phyloP scores from a whole-genome alignment of 2,113 vertebrate genomes.

The Martes martes region DNA sequence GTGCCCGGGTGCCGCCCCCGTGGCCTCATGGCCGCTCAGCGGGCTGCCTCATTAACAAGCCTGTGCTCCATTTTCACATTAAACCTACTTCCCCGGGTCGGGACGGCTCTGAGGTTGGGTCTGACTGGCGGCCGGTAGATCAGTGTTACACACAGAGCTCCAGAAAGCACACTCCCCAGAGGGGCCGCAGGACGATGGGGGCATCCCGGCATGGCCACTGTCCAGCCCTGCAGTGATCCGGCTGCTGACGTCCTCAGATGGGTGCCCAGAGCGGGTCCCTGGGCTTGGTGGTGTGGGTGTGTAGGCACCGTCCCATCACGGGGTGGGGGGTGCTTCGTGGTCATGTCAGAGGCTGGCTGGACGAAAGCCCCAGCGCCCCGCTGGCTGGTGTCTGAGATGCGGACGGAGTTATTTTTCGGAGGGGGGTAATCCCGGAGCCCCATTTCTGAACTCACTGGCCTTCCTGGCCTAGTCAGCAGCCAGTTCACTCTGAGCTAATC shows the following conservation, averaged over 20 bases:
- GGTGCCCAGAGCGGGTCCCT: neutral
- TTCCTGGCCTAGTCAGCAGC: neutral
- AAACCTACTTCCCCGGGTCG: neutral
- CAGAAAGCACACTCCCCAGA: neutral
- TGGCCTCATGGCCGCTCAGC: neutral
- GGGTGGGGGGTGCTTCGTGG: fast-evolving
- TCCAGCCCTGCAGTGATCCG: neutral
- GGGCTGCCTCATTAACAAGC: neutral
- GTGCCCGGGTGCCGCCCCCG: neutral
- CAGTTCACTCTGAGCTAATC: neutral
- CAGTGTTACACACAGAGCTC: too few species aligned
- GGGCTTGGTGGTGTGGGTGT: neutral
- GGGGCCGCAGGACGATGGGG: neutral
- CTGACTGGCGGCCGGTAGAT: neutral
- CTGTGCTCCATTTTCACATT: neutral
- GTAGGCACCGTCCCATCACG: neutral
- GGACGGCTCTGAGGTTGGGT: neutral
- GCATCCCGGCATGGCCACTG: neutral
- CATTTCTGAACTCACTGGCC: neutral
- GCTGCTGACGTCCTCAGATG: neutral
- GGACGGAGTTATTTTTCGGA: neutral
- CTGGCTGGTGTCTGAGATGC: neutral
- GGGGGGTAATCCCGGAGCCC: neutral
- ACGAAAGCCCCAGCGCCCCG: neutral
- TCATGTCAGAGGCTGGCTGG: neutral